Percentiles rank a stretch among this genome's conserved stretches.
phyloP scores from a whole-genome alignment of 2,888 invertebrate species.

The Alviniconcha strummeri region DNA sequence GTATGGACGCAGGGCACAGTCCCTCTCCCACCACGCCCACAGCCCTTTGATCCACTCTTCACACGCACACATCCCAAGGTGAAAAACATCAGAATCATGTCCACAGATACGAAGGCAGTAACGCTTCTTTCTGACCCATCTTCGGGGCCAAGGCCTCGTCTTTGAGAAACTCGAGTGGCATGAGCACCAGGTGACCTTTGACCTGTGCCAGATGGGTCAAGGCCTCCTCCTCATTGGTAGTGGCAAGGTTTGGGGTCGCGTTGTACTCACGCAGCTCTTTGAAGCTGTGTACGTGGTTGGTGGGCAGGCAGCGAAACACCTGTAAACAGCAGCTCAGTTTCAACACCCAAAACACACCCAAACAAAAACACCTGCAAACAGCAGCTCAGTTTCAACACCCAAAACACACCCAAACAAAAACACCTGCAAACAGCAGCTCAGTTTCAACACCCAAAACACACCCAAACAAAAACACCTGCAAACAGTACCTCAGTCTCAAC shows the following conservation, averaged over 20 bases:
- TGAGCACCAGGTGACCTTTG: constrained; percentile 89
- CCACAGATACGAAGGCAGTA: constrained; percentile 95
- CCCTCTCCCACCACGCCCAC: neutral
- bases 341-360: neutral
- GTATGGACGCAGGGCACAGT: neutral
- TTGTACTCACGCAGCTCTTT: constrained; percentile 85
- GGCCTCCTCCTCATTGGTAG: constrained; percentile 83
- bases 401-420: neutral
- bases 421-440: no score
- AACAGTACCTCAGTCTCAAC: neutral
- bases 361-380: neutral
- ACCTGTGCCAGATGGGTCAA: constrained; percentile 81
- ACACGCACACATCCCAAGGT: neutral
- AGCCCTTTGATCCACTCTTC: neutral
- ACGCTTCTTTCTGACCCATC: constrained; percentile 89
- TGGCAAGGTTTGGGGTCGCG: constrained; percentile 83
- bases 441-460: no score
- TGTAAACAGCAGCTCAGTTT: no score
- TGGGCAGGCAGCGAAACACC: constrained; percentile 87
- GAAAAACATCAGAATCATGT: constrained; percentile 77
- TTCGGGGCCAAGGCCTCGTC: constrained; percentile 88
- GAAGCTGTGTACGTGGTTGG: constrained; percentile 87
- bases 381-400: no score
- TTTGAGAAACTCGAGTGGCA: constrained; percentile 92
- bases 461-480: neutral